Base-by-base conservation (phyloP, 1,140 invertebrate species). In the Thereuonema tuberculata region DNA sequence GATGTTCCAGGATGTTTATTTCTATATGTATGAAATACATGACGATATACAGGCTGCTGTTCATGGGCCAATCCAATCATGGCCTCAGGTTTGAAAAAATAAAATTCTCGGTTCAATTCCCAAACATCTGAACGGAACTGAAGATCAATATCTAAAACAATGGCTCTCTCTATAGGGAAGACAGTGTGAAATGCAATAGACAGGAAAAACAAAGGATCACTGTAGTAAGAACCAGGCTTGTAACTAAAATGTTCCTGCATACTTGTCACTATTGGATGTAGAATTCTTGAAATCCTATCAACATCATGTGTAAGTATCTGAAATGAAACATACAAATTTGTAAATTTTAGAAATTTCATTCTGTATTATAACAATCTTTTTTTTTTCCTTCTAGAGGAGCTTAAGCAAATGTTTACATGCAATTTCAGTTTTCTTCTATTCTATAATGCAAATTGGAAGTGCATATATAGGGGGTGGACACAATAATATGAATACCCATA, bases 131-230 rank as follows among this genome's bases (percentile, higher is more conserved):
- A 75, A 65, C 79, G 77, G 67, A 92, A 84, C 71, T 84, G 82
- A 23, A 85, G 80, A 75, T 92, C 88, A 60, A 84, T 82, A 74
- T 93, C 89, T 12, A 91, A 74, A 71, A 91, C 78, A 48, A 88
- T 80, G 12, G 84, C 80, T 59, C 75, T 71, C n/a, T 79, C 73
- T 58, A 84, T 77, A 0, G 66, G 66, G 21, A 86, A 79, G 49
- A 90, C 80, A 65, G 79, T 75, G 71, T 89, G 82, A 17, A 90
- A 69, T 2, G 83, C 85, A 3, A 89, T 73, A 0, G 88, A 91
- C 1, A 91, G 67, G 68, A 86, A 91, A 69, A 91, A 92, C 1
- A 91, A 70, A 1, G 84, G 80, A 73, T 89, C 84, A 56, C 84
- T 87, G 67, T 89, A 91, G 67, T 91, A 90, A 1, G 84, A 81